Conservation (phyloP, 2,888 invertebrate genomes). For the Sinotaia quadrata region DNA sequence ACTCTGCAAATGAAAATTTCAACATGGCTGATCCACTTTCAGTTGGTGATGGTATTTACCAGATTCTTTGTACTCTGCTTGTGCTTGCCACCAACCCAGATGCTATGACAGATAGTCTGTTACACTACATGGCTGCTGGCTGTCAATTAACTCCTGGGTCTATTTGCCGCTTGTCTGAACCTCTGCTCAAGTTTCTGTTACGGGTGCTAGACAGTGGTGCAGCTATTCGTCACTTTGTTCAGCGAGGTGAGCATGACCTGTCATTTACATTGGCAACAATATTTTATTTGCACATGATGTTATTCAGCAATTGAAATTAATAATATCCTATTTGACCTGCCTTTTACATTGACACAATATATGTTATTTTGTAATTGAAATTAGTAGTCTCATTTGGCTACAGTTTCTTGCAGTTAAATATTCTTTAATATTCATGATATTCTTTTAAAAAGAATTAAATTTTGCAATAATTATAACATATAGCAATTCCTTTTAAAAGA, state of each 20-base stretch:
- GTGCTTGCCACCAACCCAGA: constrained; percentile 83
- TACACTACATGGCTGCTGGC: constrained; percentile 78
- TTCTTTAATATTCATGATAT: no score
- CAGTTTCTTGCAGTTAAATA: no score
- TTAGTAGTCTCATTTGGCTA: no score
- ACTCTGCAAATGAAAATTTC: constrained; percentile 21
- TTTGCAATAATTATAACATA: no score
- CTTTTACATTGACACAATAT: no score
- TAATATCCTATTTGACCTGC: no score
- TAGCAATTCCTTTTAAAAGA: no score
- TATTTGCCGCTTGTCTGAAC: constrained; percentile 83
- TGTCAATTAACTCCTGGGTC: constrained; percentile 42
- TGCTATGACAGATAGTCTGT: constrained; percentile 84
- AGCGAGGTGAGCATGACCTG: constrained; percentile 76
- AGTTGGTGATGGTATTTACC: constrained; percentile 90
- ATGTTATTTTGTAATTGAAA: no score
- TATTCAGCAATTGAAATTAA: no score
- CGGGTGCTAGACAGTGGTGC: constrained; percentile 85
- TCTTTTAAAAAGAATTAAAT: no score
- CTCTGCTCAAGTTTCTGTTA: constrained; percentile 86
- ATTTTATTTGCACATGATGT: no score
- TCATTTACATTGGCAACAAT: background rate
- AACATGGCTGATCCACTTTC: constrained; percentile 77
- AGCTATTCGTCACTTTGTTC: constrained; percentile 82
- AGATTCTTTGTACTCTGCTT: constrained; percentile 84